These are phyloP conservation scores for Steatocranus sp. DNA, from an alignment of 2,797 vertebrate genomes.

Conservation along the genomic window DNA sequence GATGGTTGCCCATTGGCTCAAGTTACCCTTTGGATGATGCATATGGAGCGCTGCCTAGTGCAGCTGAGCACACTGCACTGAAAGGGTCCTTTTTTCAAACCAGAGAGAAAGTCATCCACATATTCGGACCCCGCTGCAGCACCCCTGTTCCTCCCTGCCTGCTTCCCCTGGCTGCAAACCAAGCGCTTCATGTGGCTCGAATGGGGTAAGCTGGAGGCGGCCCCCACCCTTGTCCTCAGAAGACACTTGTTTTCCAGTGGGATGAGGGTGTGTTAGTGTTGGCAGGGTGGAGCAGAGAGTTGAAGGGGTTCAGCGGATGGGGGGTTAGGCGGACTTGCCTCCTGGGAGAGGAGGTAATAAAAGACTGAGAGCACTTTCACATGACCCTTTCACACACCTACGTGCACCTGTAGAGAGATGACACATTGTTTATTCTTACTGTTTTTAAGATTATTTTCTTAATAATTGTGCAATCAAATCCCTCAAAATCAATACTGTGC, in stretches of 20 bases:
- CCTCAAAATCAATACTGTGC: neutral
- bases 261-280: constrained; percentile 69
- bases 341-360: constrained; percentile 60
- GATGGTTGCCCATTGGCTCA: constrained; percentile 65
- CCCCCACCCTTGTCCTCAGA: constrained; percentile 63
- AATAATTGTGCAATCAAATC: neutral
- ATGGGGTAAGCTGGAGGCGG: constrained; percentile 67
- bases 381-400: constrained; percentile 48
- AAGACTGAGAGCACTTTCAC: constrained; percentile 69
- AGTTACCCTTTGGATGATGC: constrained; percentile 63
- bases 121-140: constrained; percentile 48
- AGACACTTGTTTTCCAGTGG: constrained; percentile 75
- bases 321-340: constrained; percentile 11
- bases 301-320: constrained; percentile 35
- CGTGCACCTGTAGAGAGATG: constrained; percentile 61
- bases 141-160: constrained; percentile 70
- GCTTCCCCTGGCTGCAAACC: constrained; percentile 65
- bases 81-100: constrained; percentile 69
- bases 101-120: constrained; percentile 62
- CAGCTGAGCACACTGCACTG: constrained; percentile 77
- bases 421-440: neutral
- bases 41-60: constrained; percentile 53
- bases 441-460: neutral
- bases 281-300: constrained; percentile 62
- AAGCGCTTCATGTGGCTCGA: constrained; percentile 72